Base-by-base conservation (phyloP, 2,113 vertebrate genomes). In the Notarius lentiginosus region DNA sequence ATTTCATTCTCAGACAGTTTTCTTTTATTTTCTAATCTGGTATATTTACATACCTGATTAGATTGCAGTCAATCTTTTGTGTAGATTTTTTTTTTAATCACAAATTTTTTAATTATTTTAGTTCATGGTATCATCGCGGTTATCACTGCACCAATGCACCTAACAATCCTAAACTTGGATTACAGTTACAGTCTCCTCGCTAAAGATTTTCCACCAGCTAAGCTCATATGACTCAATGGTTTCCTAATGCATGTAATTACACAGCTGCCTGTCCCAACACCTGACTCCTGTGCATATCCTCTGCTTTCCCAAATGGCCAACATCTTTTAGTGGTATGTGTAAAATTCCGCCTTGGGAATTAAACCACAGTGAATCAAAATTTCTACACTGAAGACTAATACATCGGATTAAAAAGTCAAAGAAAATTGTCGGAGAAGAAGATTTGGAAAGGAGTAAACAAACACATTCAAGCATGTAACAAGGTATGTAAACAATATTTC, bases 191-290 rank as follows among this genome's bases (percentile, higher is more conserved):
- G 75, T 72, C 10, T 3, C 24, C 51, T 81, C 7, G 34, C 34
- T 70, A 24, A n/a, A 82, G 79, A 20, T 47, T 70, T 51, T 27
- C 22, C 34, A 18, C 24, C 34, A 73, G 30, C 10, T 47, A 49
- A 70, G 79, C 66, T 63, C 55, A 17, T 55, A 73, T 75, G 66
- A 82, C 30, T 72, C 79, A 51, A 41, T 86, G 66, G 65, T 75
- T 79, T 68, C 51, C 34, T 49, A 86, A 86, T 86, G 85, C 65
- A 86, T 61, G 79, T 82, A 86, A 86, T 86, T 86, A 82, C 68
- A 68, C 85, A 82, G 85, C 85, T 82, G 79, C 18, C 79, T 86
- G 85, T 86, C 77, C 81, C 85, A 86, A 72, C 79, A 86, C 47
- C 63, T 70, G 76, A 72, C 79, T 86, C 79, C 66, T 72, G 79